Evolutionary conservation across 2,113 vertebrate genomes (phyloP).

Genomic region (Ginglymostoma cirratum): DNA sequence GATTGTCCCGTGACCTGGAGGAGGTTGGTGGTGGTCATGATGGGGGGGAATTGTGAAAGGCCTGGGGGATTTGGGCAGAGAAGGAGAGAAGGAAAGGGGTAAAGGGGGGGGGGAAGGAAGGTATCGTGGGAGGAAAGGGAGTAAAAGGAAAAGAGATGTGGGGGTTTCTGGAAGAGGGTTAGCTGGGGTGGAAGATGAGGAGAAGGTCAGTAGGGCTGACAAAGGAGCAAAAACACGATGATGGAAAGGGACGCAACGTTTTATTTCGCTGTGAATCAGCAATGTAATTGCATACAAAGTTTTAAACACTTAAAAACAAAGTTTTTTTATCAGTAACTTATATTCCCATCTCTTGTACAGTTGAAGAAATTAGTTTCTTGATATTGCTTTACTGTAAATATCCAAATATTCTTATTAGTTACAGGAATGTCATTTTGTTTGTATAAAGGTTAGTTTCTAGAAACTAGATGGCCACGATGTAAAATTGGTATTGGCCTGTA

Average conservation of each 20-base stretch:
- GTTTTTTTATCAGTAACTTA: not conserved
- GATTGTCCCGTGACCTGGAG: not conserved
- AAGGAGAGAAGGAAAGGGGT: too few relatives aligned
- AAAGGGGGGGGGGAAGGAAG: too few relatives aligned
- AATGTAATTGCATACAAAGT: not conserved
- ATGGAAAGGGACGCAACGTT: not conserved
- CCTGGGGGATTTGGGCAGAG: fast-evolving
- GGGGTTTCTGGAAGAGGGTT: too few relatives aligned
- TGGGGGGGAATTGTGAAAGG: too few relatives aligned
- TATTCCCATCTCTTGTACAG: too few relatives aligned
- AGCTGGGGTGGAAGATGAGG: too few relatives aligned
- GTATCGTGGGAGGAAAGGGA: too few relatives aligned
- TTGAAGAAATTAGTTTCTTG: not conserved
- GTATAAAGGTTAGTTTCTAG: not conserved
- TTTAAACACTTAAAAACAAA: not conserved
- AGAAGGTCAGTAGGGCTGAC: too few relatives aligned
- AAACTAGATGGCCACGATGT: not conserved
- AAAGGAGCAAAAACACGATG: too few relatives aligned
- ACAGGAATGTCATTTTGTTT: not conserved
- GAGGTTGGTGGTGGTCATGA: not conserved
- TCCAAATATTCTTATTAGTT: not conserved
- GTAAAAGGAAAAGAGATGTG: too few relatives aligned
- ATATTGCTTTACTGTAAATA: not conserved
- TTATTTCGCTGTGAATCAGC: not conserved
- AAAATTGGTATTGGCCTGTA: not conserved